Conservation (phyloP, 2,113 vertebrate species). For the Regulus satrapa region DNA sequence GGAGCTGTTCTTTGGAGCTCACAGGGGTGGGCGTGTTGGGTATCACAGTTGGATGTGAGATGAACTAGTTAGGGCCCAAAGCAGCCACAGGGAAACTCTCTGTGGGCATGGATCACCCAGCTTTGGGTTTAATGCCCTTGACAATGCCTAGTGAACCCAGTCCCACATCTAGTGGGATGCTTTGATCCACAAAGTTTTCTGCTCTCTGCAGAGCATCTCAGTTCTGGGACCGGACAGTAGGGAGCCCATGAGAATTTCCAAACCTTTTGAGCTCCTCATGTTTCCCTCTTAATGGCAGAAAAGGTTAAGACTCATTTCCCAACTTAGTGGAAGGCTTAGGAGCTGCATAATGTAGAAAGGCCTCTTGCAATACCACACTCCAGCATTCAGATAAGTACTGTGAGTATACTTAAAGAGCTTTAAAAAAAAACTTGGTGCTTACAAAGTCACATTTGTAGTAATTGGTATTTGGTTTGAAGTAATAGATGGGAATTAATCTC, state of each 20-base stretch:
- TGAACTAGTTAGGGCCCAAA: background rate
- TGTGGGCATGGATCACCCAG: background rate
- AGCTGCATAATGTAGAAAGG: background rate
- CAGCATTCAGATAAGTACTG: background rate
- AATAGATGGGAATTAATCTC: background rate
- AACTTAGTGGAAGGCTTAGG: background rate
- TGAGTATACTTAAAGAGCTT: background rate
- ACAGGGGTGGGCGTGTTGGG: background rate
- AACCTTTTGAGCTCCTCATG: background rate
- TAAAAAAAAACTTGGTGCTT: background rate
- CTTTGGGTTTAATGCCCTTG: background rate
- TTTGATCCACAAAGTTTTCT: background rate
- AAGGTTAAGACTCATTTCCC: background rate
- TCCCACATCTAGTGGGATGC: background rate
- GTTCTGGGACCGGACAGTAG: background rate
- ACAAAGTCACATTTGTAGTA: background rate
- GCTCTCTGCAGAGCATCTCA: background rate
- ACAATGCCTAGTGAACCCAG: background rate
- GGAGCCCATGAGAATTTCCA: constrained; percentile 21
- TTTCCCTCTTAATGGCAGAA: background rate
- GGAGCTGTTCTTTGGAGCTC: background rate
- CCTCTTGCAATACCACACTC: background rate
- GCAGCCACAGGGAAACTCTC: background rate
- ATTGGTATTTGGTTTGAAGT: background rate
- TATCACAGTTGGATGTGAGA: background rate